phyloP scores from a whole-genome alignment of 2,113 vertebrate genomes.

The Paramormyrops kingsleyae region DNA sequence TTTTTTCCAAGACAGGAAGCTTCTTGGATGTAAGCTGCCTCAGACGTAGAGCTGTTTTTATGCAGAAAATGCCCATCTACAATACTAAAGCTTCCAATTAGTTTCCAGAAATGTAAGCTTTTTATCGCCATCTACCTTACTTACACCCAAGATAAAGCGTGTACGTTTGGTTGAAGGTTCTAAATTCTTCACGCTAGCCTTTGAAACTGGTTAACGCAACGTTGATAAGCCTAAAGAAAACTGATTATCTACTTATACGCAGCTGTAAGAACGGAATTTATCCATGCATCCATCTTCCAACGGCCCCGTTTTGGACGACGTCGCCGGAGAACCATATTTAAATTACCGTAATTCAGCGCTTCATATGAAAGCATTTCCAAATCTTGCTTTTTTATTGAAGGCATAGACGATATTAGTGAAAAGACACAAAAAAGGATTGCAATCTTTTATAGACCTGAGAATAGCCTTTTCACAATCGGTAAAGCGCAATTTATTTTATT shows the following conservation, averaged over 20 bases:
- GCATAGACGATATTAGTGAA: neutral
- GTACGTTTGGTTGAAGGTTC: neutral
- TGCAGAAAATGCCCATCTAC: neutral
- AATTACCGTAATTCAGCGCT: neutral
- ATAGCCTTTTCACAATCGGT: neutral
- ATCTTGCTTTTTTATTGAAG: neutral
- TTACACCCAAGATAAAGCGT: neutral
- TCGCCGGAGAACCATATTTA: neutral
- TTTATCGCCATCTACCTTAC: neutral
- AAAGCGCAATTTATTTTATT: neutral
- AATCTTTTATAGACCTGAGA: neutral
- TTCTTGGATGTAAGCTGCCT: neutral
- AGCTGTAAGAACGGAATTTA: neutral
- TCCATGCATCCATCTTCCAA: neutral
- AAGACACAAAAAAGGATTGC: neutral
- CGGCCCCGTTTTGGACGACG: neutral
- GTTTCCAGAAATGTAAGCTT: neutral
- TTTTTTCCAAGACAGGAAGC: neutral
- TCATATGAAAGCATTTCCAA: neutral
- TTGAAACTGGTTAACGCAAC: neutral
- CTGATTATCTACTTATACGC: neutral
- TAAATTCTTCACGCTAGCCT: neutral
- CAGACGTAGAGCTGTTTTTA: neutral
- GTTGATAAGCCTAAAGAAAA: neutral
- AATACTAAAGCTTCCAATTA: neutral